Evolutionary conservation across 2,797 vertebrate genomes (phyloP).

Genomic region (Pangasius macronema): DNA sequence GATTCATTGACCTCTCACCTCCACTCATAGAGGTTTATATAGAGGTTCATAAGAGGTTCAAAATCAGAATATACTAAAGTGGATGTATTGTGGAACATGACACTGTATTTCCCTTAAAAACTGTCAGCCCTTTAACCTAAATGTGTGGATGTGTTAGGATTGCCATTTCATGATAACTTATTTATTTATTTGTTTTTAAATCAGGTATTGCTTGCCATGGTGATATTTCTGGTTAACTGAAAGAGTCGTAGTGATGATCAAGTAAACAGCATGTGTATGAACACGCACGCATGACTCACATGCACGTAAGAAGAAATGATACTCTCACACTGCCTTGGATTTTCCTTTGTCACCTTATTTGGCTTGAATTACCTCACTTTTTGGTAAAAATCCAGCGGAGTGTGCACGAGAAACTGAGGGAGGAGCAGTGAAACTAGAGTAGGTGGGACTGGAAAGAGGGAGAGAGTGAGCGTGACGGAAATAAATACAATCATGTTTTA

Average conservation of each 20-base stretch:
- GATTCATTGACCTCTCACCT: background rate
- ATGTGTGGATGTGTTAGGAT: background rate
- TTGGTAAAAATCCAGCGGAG: slow-evolving; percentile 45
- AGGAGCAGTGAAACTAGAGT: slow-evolving; percentile 44
- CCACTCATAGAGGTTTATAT: background rate
- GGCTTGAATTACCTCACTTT: slow-evolving; percentile 46
- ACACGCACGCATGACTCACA: slow-evolving; percentile 46
- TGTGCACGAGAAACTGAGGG: slow-evolving; percentile 42
- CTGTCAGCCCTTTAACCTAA: background rate
- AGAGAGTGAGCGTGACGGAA: slow-evolving; percentile 37
- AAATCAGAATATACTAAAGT: background rate
- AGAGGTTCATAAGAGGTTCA: too few relatives aligned
- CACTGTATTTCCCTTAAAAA: background rate
- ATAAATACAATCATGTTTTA: slow-evolving; percentile 44
- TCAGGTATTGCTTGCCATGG: background rate
- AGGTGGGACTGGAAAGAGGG: slow-evolving; percentile 36
- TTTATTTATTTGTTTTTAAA: background rate
- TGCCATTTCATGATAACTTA: background rate
- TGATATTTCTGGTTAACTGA: slow-evolving; percentile 5
- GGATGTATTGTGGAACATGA: background rate
- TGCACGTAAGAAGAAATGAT: slow-evolving; percentile 52
- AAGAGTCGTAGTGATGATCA: slow-evolving; percentile 54
- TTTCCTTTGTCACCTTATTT: slow-evolving; percentile 51
- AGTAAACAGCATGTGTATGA: slow-evolving; percentile 39
- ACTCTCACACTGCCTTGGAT: slow-evolving; percentile 48